phyloP scores from a whole-genome alignment of 2,888 invertebrate species.

The Ashinkailepas kermadecensis region DNA sequence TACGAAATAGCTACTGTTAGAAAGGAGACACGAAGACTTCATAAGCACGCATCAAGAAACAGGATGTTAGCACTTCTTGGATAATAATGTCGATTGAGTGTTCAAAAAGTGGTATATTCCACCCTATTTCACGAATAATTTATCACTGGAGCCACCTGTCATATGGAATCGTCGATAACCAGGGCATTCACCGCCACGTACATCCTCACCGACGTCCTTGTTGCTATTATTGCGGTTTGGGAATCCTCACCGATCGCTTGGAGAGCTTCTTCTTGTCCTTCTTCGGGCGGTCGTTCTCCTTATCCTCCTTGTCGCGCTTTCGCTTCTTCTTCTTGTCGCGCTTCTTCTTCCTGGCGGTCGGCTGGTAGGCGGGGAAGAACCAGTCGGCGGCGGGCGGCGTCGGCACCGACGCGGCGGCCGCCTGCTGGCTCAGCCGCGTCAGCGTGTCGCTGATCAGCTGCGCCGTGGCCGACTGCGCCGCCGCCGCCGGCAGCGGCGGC shows the following conservation, averaged over 20 bases:
- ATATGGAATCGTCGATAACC: not conserved
- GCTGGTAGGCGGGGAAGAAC: slow-evolving; percentile 6
- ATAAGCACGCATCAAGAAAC: no score
- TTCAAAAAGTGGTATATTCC: no score
- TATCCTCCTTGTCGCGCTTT: not conserved
- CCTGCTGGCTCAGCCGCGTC: not conserved
- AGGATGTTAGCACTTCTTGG: no score
- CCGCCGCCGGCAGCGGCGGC: not conserved
- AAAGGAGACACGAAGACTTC: no score
- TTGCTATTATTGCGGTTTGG: no score
- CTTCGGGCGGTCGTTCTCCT: not conserved
- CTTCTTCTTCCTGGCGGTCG: not conserved
- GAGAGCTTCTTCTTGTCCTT: not conserved
- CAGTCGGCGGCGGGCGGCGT: not conserved
- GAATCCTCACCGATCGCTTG: not conserved
- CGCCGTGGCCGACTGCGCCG: not conserved
- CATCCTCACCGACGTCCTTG: no score
- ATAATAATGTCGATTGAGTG: no score
- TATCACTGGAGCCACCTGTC: no score
- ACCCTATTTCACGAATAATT: no score
- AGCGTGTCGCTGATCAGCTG: slow-evolving; percentile 3
- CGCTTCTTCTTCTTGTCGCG: slow-evolving; percentile 6
- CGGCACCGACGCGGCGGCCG: not conserved
- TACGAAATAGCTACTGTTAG: no score
- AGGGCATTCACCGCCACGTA: no score